phyloP scores from a whole-genome alignment of 2,797 vertebrate genomes.

The Craterocephalus amniculus region DNA sequence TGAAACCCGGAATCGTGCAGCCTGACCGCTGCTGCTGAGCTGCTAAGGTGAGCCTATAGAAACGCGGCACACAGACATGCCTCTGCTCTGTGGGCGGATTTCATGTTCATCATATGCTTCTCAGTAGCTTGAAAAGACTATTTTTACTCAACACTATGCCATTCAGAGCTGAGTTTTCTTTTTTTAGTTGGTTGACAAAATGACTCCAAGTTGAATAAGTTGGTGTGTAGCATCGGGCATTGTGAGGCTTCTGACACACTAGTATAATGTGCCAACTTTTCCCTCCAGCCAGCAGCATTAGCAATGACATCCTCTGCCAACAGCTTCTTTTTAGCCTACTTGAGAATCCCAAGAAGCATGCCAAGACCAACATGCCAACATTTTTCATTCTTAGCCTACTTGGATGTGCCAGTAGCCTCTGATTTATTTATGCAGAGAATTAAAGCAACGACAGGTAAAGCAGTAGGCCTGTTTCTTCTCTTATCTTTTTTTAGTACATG shows the following conservation, averaged over 20 bases:
- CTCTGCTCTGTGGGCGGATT: conserved; percentile 32
- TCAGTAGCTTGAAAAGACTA: conserved; percentile 28
- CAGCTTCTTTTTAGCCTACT: conserved; percentile 75
- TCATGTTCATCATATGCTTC: conserved; percentile 33
- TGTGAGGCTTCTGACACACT: conserved; percentile 65
- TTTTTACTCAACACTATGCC: conserved; percentile 39
- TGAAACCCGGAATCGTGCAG: conserved; percentile 62
- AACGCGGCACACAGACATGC: conserved; percentile 18
- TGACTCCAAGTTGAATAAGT: conserved; percentile 60
- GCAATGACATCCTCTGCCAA: conserved; percentile 73
- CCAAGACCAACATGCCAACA: conserved; percentile 70
- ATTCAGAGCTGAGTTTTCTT: conserved; percentile 37
- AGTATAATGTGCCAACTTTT: conserved; percentile 63
- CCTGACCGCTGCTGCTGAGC: conserved; percentile 59
- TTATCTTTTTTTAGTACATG: conserved; percentile 27
- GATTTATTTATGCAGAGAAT: conserved; percentile 62
- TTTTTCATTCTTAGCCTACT: conserved; percentile 73
- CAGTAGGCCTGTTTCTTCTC: conserved; percentile 42
- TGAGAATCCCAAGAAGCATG: conserved; percentile 77
- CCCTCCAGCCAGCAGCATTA: conserved; percentile 72
- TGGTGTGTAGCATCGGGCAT: conserved; percentile 47
- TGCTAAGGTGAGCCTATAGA: conserved; percentile 62
- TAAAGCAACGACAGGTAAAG: conserved; percentile 47
- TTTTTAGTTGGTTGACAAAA: conserved; percentile 51
- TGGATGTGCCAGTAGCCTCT: conserved; percentile 53